These are phyloP conservation scores for Drosophila dives DNA, from an alignment of 2,888 invertebrate genomes.

Conservation along the genomic window DNA sequence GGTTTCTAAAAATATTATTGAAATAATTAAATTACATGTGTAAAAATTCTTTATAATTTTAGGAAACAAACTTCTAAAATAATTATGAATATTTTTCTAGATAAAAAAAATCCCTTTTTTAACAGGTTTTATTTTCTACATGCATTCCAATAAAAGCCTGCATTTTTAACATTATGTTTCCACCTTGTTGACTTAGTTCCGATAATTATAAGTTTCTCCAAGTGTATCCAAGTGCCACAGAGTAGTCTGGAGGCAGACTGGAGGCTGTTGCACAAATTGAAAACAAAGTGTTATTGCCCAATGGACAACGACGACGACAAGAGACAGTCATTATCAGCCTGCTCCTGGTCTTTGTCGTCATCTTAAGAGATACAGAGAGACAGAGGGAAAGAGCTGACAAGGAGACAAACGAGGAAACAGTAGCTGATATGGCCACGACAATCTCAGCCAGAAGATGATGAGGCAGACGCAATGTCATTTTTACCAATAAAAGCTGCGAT, in stretches of 20 bases:
- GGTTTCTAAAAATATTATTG: neutral
- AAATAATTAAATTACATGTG: neutral
- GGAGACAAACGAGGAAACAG: slow-evolving; percentile 52
- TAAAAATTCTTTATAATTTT: neutral
- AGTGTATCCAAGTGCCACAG: neutral
- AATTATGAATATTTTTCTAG: neutral
- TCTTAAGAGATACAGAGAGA: too few relatives aligned
- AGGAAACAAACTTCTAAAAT: accelerated
- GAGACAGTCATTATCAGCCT: slow-evolving; percentile 29
- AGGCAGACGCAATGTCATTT: slow-evolving; percentile 43
- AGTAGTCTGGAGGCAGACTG: neutral
- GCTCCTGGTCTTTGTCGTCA: slow-evolving; percentile 9
- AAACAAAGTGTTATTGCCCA: slow-evolving; percentile 69
- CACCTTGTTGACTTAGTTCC: neutral
- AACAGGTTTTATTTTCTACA: neutral
- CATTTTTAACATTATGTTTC: neutral
- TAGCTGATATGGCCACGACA: slow-evolving; percentile 55
- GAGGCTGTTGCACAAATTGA: slow-evolving; percentile 58
- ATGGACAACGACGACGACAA: slow-evolving; percentile 31
- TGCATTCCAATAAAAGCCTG: neutral
- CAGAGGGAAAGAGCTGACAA: slow-evolving; percentile 19
- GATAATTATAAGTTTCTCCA: neutral
- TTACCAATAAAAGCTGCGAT: slow-evolving; percentile 66
- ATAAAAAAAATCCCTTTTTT: neutral
- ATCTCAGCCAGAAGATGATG: slow-evolving; percentile 47